Evolutionary conservation across 2,888 invertebrate species (phyloP), one percentile per base, ranked within the genome.

Genomic region (Metopia argyrocephala): DNA sequence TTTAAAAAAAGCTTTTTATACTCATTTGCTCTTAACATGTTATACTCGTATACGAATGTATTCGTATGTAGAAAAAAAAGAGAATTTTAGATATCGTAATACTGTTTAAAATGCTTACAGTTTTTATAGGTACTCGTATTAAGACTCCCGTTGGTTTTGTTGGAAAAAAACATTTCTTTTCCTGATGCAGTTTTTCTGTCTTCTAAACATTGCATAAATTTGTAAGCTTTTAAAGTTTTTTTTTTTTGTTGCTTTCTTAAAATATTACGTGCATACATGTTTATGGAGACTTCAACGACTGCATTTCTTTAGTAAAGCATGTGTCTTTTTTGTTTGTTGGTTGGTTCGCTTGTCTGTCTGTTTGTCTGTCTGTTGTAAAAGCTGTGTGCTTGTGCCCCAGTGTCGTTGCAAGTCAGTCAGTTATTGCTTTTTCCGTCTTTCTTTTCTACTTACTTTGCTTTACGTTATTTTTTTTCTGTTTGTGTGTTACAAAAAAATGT

Each of bases 311-410:
- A 46, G 27, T 31, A 56, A 18, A 54, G 31, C 15, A 38, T 38
- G 21, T 31, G 12, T 20, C 62, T 62, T 46, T 31, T 65, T 50
- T 31, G 12, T 27, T 9, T 65, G 65, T 25, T 18, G 20, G n/a
- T 9, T 46, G 45, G 56, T 57, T 46, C 18, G 57, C n/a, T 46
- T 38, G 25, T 27, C n/a, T n/a, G n/a, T n/a, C n/a, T n/a, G n/a
- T n/a, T n/a, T n/a, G n/a, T n/a, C n/a, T n/a, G n/a, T n/a, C n/a
- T n/a, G n/a, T n/a, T n/a, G n/a, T 12, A 38, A 31, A 38, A 38
- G 38, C 38, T 57, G 59, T 81, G 78, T 81, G 81, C 81, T 74
- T 81, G 74, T 81, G 81, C 81, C 81, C 81, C 81, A 81, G 81
- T 81, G 78, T 81, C 76, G 80, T 70, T 81, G 73, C 76, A 81